phyloP scores from a whole-genome alignment of 2,113 vertebrate genomes.

The Prunella himalayana region DNA sequence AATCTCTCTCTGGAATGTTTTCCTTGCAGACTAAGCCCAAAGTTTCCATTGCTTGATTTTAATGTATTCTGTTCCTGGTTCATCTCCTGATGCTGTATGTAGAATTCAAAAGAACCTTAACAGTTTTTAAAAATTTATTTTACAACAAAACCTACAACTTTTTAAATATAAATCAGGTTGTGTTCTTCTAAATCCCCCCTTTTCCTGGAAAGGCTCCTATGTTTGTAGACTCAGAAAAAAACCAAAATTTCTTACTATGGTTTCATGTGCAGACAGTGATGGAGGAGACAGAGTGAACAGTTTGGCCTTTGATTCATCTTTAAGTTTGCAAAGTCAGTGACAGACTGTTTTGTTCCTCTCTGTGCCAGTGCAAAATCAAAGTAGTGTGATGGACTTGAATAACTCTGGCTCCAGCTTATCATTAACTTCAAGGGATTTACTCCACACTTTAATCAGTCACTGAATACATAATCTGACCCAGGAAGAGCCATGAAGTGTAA shows the following conservation, averaged over 20 bases:
- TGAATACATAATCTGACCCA: conserved; percentile 4
- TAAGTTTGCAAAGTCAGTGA: background rate
- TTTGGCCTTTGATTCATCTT: background rate
- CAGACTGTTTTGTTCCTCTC: background rate
- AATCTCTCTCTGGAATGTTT: background rate
- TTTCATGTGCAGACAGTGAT: background rate
- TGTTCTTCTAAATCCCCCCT: background rate
- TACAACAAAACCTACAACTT: background rate
- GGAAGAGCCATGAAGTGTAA: conserved; percentile 4
- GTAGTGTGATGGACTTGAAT: background rate
- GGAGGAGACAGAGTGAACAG: background rate
- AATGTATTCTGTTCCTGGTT: background rate
- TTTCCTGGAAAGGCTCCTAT: background rate
- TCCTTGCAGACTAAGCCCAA: background rate
- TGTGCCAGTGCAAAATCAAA: background rate
- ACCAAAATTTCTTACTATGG: background rate
- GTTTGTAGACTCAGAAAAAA: background rate
- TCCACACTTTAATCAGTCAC: conserved; percentile 32
- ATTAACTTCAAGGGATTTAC: conserved; percentile 45
- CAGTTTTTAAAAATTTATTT: background rate
- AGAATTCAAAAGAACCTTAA: background rate
- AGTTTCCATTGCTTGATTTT: background rate
- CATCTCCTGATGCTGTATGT: background rate
- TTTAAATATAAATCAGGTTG: background rate
- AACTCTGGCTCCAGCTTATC: conserved; percentile 37